Percentiles rank a stretch among this genome's conserved stretches.
Evolutionary conservation across 2,113 vertebrate genomes (phyloP).

Genomic region (Charina bottae): DNA sequence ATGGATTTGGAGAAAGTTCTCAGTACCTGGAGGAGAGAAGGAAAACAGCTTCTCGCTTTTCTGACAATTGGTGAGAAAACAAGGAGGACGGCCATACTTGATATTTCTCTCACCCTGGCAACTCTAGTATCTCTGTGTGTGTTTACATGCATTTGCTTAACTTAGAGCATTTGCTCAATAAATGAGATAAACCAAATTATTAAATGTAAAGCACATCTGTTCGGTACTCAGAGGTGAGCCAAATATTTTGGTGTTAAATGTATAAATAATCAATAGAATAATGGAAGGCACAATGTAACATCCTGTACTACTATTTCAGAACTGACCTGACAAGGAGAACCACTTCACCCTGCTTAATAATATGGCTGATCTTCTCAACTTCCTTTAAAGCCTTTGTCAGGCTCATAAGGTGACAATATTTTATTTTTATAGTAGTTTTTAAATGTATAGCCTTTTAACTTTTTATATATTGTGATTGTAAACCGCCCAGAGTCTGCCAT

Average conservation of each 20-base stretch:
- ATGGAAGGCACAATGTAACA: neutral
- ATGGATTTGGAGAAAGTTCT: too few relatives aligned
- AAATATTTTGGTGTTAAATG: neutral
- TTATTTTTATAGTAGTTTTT: too few relatives aligned
- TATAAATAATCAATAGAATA: neutral
- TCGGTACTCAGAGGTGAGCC: neutral
- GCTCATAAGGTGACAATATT: neutral
- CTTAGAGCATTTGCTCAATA: neutral
- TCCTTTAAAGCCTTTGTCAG: neutral
- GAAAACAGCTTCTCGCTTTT: too few relatives aligned
- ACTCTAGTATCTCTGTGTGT: neutral
- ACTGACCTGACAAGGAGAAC: too few relatives aligned
- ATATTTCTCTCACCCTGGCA: neutral
- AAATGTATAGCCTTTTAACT: too few relatives aligned
- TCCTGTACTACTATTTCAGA: neutral
- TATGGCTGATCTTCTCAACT: neutral
- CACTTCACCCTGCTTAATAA: too few relatives aligned
- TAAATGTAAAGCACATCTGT: neutral
- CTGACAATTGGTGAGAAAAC: neutral
- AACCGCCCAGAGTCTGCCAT: too few relatives aligned
- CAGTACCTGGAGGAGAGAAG: too few relatives aligned
- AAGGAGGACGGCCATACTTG: neutral
- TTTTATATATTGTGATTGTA: too few relatives aligned
- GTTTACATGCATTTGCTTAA: neutral
- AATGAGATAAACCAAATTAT: neutral